phyloP scores from a whole-genome alignment of 1,140 invertebrate genomes.

The Drusus annulatus region DNA sequence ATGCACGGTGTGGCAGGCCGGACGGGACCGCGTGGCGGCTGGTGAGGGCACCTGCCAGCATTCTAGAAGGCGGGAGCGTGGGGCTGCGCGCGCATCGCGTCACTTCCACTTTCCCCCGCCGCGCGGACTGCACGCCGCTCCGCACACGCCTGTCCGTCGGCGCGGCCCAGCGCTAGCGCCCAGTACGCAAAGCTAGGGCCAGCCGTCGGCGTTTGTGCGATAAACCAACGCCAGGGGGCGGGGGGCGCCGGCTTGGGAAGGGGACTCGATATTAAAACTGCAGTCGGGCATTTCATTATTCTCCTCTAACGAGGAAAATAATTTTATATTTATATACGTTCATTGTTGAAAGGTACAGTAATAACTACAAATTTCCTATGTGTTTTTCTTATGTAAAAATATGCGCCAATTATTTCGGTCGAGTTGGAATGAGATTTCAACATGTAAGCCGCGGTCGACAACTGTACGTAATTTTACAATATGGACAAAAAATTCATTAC shows the following conservation, averaged over 20 bases:
- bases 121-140: neutral
- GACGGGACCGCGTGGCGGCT: neutral
- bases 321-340: constrained; percentile 58
- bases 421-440: constrained; percentile 59
- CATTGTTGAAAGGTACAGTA: constrained; percentile 59
- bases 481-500: constrained; percentile 57
- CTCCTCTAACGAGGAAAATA: constrained; percentile 55
- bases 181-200: too few species aligned
- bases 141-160: too few species aligned
- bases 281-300: constrained; percentile 55
- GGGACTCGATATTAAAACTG: constrained; percentile 51
- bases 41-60: neutral
- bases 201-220: too few species aligned
- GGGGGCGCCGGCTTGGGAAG: neutral
- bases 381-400: constrained; percentile 59
- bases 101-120: constrained; percentile 10
- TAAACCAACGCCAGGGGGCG: neutral
- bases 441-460: constrained; percentile 56
- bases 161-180: too few species aligned
- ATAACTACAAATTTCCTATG: constrained; percentile 60
- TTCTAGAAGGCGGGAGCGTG: constrained; percentile 42
- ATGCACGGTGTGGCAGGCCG: too few species aligned
- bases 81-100: constrained; percentile 44
- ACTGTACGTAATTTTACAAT: constrained; percentile 56
- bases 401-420: constrained; percentile 57